Evolutionary conservation across 2,888 invertebrate genomes (phyloP).

Genomic region (Thymelicus acteon): DNA sequence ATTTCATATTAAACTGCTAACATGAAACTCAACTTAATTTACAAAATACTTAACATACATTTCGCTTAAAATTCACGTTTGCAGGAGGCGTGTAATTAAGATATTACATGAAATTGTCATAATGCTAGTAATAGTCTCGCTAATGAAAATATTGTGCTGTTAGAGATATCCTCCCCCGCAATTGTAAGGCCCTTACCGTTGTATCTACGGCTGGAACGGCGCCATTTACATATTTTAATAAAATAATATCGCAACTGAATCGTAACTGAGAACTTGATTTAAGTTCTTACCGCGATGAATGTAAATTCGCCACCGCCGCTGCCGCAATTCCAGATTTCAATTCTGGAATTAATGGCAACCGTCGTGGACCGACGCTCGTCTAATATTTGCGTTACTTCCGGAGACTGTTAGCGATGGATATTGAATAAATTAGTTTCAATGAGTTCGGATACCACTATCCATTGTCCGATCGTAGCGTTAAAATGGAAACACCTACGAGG

Average conservation of each 20-base stretch:
- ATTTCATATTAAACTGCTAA: not conserved
- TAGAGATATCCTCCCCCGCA: constrained; percentile 75
- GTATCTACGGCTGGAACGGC: constrained; percentile 74
- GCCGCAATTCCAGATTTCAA: constrained; percentile 84
- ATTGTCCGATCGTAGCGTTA: not conserved
- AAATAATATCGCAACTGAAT: constrained; percentile 85
- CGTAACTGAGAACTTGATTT: constrained; percentile 85
- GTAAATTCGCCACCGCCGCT: constrained; percentile 81
- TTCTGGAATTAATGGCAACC: constrained; percentile 83
- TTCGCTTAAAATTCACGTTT: constrained; percentile 16
- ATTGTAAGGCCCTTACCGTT: constrained; percentile 76
- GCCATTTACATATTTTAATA: constrained; percentile 85
- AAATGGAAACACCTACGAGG: not conserved
- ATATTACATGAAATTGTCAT: constrained; percentile 64
- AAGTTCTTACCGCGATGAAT: constrained; percentile 85
- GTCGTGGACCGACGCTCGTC: constrained; percentile 77
- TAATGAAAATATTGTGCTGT: constrained; percentile 81
- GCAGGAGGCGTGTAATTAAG: constrained; percentile 37
- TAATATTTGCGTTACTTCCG: constrained; percentile 84
- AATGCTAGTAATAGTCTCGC: constrained; percentile 66
- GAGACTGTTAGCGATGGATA: constrained; percentile 75
- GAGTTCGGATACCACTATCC: constrained; percentile 50
- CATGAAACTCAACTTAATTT: not conserved
- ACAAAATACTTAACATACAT: constrained; percentile 4
- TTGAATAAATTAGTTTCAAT: constrained; percentile 80